Evolutionary conservation across 2,888 invertebrate genomes (phyloP).

Genomic region (Limnephilus lunatus): DNA sequence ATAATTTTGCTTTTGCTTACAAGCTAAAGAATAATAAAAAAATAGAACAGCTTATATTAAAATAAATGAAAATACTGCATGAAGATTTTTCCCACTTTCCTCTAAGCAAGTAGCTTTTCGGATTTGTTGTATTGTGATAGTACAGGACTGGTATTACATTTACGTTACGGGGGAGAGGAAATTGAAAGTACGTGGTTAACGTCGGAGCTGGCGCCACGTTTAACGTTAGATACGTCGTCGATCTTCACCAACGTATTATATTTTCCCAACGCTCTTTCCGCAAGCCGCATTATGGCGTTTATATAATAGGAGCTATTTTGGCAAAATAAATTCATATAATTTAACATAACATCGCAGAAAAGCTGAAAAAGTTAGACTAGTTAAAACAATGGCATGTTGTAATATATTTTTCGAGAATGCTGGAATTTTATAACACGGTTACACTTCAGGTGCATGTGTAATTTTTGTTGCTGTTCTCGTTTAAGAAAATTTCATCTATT

Average conservation of each 20-base stretch:
- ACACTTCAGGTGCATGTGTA: too few relatives aligned
- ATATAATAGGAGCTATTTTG: not conserved
- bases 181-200: constrained; percentile 2
- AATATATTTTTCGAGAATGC: too few relatives aligned
- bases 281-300: not conserved
- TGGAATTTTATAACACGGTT: too few relatives aligned
- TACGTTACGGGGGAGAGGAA: not conserved
- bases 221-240: not conserved
- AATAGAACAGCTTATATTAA: too few relatives aligned
- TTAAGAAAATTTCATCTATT: too few relatives aligned
- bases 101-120: not conserved
- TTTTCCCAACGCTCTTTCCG: not conserved
- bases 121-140: not conserved
- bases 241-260: not conserved
- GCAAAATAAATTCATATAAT: not conserved
- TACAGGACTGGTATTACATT: not conserved
- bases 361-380: not conserved
- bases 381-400: too few relatives aligned
- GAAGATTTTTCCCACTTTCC: not conserved
- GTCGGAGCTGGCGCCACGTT: not conserved
- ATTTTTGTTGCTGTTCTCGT: too few relatives aligned
- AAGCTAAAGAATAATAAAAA: too few relatives aligned
- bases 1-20: too few relatives aligned
- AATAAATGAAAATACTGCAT: too few relatives aligned
- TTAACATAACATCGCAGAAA: not conserved